Conservation (phyloP, 2,113 vertebrate genomes). For the Hemichromis elongatus region DNA sequence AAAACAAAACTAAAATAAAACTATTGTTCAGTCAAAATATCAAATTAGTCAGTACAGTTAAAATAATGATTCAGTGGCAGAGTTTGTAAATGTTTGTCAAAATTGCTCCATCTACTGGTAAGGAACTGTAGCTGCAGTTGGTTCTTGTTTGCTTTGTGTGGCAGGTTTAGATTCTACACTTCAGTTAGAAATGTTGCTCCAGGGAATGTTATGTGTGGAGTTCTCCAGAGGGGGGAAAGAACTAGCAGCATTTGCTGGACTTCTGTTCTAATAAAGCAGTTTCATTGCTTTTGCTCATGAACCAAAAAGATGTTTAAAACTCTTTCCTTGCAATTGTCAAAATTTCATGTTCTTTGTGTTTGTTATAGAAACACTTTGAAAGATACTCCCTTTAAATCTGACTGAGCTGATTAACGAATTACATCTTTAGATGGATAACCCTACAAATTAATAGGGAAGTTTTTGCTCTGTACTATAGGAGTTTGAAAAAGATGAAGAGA, state of each 20-base stretch:
- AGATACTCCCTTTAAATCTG: background rate
- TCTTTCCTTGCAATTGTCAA: background rate
- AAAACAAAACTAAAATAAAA: background rate
- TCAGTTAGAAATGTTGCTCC: background rate
- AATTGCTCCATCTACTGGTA: background rate
- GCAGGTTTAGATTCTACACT: background rate
- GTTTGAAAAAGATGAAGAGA: slow-evolving; percentile 74
- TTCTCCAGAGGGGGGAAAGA: background rate
- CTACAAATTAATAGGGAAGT: background rate
- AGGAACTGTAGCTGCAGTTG: background rate
- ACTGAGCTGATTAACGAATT: background rate
- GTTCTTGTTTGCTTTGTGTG: background rate
- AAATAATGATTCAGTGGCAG: background rate
- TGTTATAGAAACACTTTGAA: background rate
- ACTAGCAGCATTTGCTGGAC: background rate
- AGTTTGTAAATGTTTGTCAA: background rate
- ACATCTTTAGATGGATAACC: background rate
- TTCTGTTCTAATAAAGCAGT: background rate
- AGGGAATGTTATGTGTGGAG: background rate
- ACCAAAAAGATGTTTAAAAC: background rate
- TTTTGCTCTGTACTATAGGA: slow-evolving; percentile 49
- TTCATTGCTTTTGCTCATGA: background rate
- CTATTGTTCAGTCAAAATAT: background rate
- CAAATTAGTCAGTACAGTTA: background rate
- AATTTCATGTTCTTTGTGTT: background rate